Evolutionary conservation across 2,888 invertebrate genomes (phyloP), one percentile per base, ranked within the genome.

Genomic region (Dynastes tityus): DNA sequence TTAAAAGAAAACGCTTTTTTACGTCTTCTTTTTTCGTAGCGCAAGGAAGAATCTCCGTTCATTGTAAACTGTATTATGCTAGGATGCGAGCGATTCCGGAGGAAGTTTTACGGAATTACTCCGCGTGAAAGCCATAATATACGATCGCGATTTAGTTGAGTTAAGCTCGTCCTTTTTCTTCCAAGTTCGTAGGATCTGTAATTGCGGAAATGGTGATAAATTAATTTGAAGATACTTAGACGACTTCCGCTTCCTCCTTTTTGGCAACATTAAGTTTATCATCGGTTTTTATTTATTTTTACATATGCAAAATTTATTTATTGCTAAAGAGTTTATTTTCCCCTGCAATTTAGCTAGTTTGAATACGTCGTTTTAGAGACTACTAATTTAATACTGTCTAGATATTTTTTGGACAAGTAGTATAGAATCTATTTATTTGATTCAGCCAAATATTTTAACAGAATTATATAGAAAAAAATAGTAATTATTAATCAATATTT

Each of bases 171-270:
- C 32, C 16, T 29, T 55, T 71, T 55, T 71, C 49, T 55, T 68
- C n/a, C 1, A 5, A 27, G 53, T 55, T 71, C 32, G 32, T 8
- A 13, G 37, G 37, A 55, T 55, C 22, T 9, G 22, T 71, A 55
- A 71, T 71, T 71, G 37, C 71, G 71, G 71, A 71, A 71, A 37
- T 32, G 55, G 71, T 9, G 55, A 71, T 55, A 71, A 53, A 71
- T 71, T 71, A 55, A 55, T 71, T 71, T 71, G 16, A 6, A 37
- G 71, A 55, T 55, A 9, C 27, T 55, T 49, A 16, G 53, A 2
- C 6, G 32, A 37, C 9, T 55, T 71, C 29, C 51, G 49, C 8
- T 55, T 71, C 55, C 55, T 13, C 13, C 32, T 55, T 71, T 71
- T 68, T 8, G 11, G 8, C 51, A 27, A 55, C 8, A 55, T 55